Evolutionary conservation across 2,797 vertebrate species (phyloP).

Genomic region (Helicolenus hilgendorfi): DNA sequence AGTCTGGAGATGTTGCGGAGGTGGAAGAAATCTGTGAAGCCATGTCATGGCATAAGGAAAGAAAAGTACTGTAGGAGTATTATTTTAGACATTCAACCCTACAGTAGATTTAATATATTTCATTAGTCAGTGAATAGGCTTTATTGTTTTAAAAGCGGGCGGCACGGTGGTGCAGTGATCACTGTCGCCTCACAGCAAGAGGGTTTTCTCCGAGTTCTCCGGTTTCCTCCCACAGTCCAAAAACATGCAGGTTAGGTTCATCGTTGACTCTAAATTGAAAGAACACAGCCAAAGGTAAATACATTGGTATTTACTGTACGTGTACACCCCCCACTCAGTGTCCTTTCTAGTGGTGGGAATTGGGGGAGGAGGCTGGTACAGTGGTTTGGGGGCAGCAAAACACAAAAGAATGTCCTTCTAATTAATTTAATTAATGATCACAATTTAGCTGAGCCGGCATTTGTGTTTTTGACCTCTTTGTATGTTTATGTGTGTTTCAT

Average conservation of each 20-base stretch:
- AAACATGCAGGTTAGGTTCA: too few species aligned
- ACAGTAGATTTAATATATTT: neutral
- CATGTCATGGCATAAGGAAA: neutral
- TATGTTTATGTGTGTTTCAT: neutral
- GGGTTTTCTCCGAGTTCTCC: too few species aligned
- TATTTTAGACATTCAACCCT: neutral
- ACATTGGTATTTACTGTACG: too few species aligned
- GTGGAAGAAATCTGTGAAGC: neutral
- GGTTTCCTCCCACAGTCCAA: too few species aligned
- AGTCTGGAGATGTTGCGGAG: too few species aligned
- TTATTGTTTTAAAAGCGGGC: neutral
- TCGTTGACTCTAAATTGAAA: too few species aligned
- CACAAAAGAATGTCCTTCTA: conserved; percentile 9
- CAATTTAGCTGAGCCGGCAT: conserved; percentile 25
- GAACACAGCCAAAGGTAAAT: too few species aligned
- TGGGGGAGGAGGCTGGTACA: neutral
- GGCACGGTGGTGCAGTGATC: too few species aligned
- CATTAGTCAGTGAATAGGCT: neutral
- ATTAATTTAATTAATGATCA: conserved; percentile 41
- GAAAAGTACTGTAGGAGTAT: neutral
- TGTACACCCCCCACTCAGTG: neutral
- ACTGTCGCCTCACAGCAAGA: too few species aligned
- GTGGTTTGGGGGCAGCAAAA: neutral
- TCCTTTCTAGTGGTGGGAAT: neutral
- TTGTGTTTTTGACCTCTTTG: neutral